These are phyloP conservation scores for Artemia sinica DNA, from an alignment of 2,888 invertebrate genomes.

Conservation along the genomic window DNA sequence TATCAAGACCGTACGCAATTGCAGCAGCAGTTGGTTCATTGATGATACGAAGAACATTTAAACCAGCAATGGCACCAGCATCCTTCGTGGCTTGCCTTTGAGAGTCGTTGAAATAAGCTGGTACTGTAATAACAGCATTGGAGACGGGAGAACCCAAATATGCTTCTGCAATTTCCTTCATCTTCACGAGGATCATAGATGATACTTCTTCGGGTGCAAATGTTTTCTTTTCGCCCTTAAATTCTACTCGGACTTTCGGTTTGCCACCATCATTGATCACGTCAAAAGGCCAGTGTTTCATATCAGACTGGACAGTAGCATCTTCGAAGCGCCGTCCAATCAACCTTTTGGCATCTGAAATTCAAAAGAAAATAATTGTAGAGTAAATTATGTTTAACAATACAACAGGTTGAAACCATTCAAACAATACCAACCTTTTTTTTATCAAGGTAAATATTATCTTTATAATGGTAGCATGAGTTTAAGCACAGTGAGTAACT, in stretches of 20 bases:
- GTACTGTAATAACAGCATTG: constrained; percentile 74
- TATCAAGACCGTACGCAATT: constrained; percentile 37
- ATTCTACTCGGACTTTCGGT: constrained; percentile 39
- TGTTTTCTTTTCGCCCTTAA: constrained; percentile 43
- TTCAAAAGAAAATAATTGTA: constrained; percentile 3
- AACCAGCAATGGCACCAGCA: constrained; percentile 37
- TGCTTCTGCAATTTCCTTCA: constrained; percentile 81
- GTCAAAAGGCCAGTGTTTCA: constrained; percentile 45
- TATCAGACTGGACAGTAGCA: constrained; percentile 37
- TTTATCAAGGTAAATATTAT: background rate
- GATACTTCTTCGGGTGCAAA: constrained; percentile 45
- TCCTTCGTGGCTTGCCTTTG: constrained; percentile 72
- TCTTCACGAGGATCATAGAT: constrained; percentile 57
- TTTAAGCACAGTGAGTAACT: too few species aligned
- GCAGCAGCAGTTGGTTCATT: constrained; percentile 41
- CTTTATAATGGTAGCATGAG: too few species aligned
- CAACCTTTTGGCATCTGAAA: constrained; percentile 32
- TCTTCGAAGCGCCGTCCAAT: constrained; percentile 38
- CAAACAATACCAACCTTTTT: background rate
- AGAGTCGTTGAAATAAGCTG: constrained; percentile 80
- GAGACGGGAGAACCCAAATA: constrained; percentile 65
- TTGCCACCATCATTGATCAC: constrained; percentile 34
- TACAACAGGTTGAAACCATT: background rate
- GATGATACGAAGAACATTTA: constrained; percentile 37
- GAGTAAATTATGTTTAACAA: background rate